A percentile compares a stretch with the other conserved stretches of the same genome.
phyloP scores from a whole-genome alignment of 2,113 vertebrate genomes.

The Apteryx mantelli region DNA sequence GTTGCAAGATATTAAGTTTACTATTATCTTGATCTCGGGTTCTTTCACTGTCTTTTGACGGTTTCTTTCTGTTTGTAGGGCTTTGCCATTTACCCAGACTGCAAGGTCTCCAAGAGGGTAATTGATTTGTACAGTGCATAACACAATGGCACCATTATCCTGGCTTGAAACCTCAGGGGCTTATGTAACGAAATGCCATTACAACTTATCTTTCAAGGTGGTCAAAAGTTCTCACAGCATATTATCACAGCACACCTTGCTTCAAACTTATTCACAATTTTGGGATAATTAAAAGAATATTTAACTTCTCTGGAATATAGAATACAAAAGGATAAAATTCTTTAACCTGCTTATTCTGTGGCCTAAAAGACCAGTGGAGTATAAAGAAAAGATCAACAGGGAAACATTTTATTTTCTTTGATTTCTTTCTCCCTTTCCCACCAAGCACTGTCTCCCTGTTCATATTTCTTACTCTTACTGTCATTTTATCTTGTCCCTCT shows the following conservation, averaged over 20 bases:
- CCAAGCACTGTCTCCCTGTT: neutral
- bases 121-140: neutral
- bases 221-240: neutral
- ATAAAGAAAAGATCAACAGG: neutral
- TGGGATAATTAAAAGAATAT: neutral
- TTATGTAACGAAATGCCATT: neutral
- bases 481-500: neutral
- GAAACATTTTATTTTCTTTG: neutral
- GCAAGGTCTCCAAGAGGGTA: neutral
- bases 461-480: neutral
- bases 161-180: neutral
- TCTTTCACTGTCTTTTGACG: neutral
- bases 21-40: neutral
- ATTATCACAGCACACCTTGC: neutral
- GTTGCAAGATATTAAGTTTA: constrained; percentile 26
- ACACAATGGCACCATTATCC: constrained; percentile 44
- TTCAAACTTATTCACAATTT: neutral
- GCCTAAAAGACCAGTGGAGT: neutral
- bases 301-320: neutral
- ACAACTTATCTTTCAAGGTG: neutral
- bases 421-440: neutral
- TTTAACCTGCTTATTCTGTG: neutral
- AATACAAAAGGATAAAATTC: neutral
- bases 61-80: neutral
- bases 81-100: neutral